Conservation (phyloP, 2,797 vertebrate species). For the Propithecus deckenii region DNA sequence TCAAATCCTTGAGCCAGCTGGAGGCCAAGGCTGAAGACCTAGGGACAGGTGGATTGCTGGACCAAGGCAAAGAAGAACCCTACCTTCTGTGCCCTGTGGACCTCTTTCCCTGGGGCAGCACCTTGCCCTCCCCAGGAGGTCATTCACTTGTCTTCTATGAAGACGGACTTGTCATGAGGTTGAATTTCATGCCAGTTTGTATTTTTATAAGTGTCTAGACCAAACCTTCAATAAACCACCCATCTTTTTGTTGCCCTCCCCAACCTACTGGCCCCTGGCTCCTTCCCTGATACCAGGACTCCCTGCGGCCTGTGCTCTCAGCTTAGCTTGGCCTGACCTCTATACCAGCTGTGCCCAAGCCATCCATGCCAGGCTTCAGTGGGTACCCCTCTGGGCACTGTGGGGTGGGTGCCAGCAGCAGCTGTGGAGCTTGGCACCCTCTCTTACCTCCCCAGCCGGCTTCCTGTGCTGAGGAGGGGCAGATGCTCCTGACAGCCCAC, state of each 20-base stretch:
- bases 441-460: slow-evolving; percentile 5
- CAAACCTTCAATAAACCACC: slow-evolving; percentile 75
- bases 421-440: slow-evolving; percentile 69
- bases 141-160: slow-evolving; percentile 78
- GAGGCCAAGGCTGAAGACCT: slow-evolving; percentile 1
- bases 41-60: slow-evolving; percentile 15
- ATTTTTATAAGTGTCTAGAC: slow-evolving; percentile 79
- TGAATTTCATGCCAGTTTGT: slow-evolving; percentile 71
- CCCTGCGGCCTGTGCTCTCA: not conserved
- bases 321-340: slow-evolving; percentile 62
- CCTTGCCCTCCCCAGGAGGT: not conserved
- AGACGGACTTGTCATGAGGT: slow-evolving; percentile 71
- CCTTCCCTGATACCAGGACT: not conserved
- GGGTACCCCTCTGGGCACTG: slow-evolving; percentile 64
- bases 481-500: slow-evolving; percentile 37
- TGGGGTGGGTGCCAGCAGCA: slow-evolving; percentile 59
- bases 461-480: slow-evolving; percentile 57
- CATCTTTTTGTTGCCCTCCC: not conserved
- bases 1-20: not conserved
- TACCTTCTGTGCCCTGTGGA: not conserved
- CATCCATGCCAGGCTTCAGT: slow-evolving; percentile 45
- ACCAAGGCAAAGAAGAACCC: not conserved
- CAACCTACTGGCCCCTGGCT: not conserved
- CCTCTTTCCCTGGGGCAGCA: slow-evolving; percentile 5
- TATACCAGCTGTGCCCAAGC: slow-evolving; percentile 59